Evolutionary conservation across 2,797 vertebrate genomes (phyloP).

Genomic region (Malacoraja senta): DNA sequence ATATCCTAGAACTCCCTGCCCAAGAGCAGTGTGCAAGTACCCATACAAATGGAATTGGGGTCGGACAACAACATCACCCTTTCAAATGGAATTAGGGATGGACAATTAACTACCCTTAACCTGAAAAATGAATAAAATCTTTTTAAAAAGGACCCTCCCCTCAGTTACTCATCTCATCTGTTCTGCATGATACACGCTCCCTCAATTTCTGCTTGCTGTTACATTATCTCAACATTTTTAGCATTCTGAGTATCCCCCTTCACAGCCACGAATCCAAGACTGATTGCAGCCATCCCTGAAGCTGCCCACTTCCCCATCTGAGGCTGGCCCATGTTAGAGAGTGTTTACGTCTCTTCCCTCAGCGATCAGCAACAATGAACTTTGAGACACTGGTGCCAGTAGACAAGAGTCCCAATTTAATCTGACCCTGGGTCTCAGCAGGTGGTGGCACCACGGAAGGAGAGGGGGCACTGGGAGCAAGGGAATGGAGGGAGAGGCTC

Average conservation of each 20-base stretch:
- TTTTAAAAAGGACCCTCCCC: neutral
- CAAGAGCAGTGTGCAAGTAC: too few species aligned
- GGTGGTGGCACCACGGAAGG: neutral
- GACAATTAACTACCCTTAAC: too few species aligned
- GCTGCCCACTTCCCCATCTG: neutral
- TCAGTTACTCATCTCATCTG: neutral
- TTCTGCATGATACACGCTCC: neutral
- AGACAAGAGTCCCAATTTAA: neutral
- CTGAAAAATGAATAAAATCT: too few species aligned
- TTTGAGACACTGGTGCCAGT: neutral
- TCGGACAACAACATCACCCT: too few species aligned
- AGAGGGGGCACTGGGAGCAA: neutral
- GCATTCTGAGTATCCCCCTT: neutral
- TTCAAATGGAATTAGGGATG: too few species aligned
- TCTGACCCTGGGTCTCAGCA: neutral
- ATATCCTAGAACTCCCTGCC: too few species aligned
- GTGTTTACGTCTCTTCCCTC: neutral
- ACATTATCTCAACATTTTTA: neutral
- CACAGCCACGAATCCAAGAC: neutral
- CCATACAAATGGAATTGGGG: too few species aligned
- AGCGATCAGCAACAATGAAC: neutral
- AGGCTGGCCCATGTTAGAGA: neutral
- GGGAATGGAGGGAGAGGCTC: neutral
- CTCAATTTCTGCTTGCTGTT: neutral
- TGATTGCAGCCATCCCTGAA: neutral